Base-by-base conservation (phyloP, 1,140 invertebrate species). In the Steinernema feltiae region DNA sequence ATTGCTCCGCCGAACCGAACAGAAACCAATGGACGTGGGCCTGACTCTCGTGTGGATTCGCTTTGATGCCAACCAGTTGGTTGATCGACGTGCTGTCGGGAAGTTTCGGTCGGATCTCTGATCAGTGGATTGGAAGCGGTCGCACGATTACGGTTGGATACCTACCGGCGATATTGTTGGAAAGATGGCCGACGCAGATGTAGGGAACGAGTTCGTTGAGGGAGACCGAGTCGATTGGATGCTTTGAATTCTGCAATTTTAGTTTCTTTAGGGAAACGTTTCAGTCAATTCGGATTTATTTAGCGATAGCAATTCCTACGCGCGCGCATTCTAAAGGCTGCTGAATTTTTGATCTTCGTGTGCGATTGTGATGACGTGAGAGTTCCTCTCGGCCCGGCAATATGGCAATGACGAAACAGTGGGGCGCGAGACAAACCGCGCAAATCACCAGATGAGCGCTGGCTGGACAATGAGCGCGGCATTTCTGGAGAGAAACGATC, bases 191-290 rank as follows among this genome's bases (percentile, higher is more conserved):
- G 35, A 79, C 78, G 63, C 78, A 79, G 31, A 79, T 79, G 72
- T 79, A 79, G 17, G 76, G 78, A 53, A 78, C 72, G 2, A 79
- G 75, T 69, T 79, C 78, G 69, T 71, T 73, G n/a, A 79, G 32
- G 12, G 74, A 73, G 48, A 79, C 72, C 35, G 53, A 41, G 32
- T 72, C 76, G 41, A 77, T 78, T 27, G 78, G 78, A 48, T 79
- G 73, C 31, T 73, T n/a, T 27, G 76, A 76, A 30, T 73, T 76
- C 78, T 79, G 53, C 70, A 73, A n/a, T n/a, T n/a, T n/a, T n/a
- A n/a, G n/a, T n/a, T n/a, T n/a, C n/a, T n/a, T n/a, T n/a, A n/a
- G n/a, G n/a, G n/a, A n/a, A n/a, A n/a, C n/a, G n/a, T n/a, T n/a
- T n/a, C n/a, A n/a, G n/a, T n/a, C n/a, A n/a, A n/a, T n/a, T n/a